These are phyloP conservation scores for Rutpela maculata DNA, from an alignment of 2,888 invertebrate genomes.

Conservation along the genomic window DNA sequence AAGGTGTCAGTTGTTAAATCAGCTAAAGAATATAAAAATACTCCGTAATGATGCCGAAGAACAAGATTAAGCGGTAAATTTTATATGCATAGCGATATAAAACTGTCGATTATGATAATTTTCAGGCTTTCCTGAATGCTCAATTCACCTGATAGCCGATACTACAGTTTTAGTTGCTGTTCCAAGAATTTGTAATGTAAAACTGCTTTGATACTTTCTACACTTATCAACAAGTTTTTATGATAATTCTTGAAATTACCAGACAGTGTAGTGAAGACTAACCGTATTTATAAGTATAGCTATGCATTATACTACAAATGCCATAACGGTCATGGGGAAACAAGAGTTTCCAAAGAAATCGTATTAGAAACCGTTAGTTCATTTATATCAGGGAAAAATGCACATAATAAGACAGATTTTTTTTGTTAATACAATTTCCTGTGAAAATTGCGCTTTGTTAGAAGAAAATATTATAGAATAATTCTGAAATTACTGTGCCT, in stretches of 20 bases:
- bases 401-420: not conserved
- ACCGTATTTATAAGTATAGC: conserved; percentile 35
- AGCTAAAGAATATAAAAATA: not conserved
- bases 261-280: conserved; percentile 30
- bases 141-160: conserved; percentile 27
- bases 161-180: conserved; percentile 32
- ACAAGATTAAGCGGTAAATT: conserved; percentile 7
- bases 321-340: conserved; percentile 23
- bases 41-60: not conserved
- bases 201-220: conserved; percentile 12
- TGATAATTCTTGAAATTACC: conserved; percentile 39
- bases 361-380: conserved; percentile 24
- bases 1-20: not conserved
- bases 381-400: conserved; percentile 4
- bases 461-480: no score
- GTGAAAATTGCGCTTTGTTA: no score
- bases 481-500: no score
- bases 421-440: no score
- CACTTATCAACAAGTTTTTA: conserved; percentile 29
- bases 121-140: conserved; percentile 34
- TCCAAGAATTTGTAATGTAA: conserved; percentile 30
- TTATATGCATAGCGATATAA: conserved; percentile 8
- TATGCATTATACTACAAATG: conserved; percentile 30
- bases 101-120: conserved; percentile 31
- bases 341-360: conserved; percentile 6